These are phyloP conservation scores for Morpho helenor DNA, from an alignment of 2,888 invertebrate genomes.

Conservation along the genomic window DNA sequence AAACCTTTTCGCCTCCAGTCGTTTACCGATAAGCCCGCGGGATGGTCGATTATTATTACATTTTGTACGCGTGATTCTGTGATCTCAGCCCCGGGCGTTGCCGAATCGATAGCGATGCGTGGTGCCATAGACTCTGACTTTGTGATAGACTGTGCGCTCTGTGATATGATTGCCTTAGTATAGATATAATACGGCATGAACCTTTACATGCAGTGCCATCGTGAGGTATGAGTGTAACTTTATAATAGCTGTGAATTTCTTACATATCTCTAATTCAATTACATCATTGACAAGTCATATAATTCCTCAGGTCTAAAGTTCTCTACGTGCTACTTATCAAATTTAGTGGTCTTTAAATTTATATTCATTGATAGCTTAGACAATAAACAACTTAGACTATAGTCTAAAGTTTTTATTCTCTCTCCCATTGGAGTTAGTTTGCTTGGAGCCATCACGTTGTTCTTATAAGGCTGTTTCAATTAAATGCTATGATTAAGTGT, in stretches of 20 bases:
- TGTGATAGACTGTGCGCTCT: conserved; percentile 61
- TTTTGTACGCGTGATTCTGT: conserved; percentile 68
- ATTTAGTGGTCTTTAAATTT: no score
- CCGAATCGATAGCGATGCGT: conserved; percentile 64
- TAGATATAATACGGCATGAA: conserved; percentile 67
- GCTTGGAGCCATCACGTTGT: no score
- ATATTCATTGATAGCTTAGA: no score
- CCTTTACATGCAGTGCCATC: conserved; percentile 76
- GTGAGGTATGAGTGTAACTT: conserved; percentile 63
- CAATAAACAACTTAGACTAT: no score
- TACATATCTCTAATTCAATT: no score
- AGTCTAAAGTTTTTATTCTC: no score
- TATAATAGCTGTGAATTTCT: conserved; percentile 4
- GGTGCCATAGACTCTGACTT: conserved; percentile 39
- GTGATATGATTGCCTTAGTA: conserved; percentile 77
- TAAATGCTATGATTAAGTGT: no score
- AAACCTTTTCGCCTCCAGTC: conserved; percentile 78
- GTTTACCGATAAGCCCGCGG: conserved; percentile 78
- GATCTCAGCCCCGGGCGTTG: conserved; percentile 63
- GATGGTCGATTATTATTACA: conserved; percentile 78
- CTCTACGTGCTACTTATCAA: no score
- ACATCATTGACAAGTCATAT: no score
- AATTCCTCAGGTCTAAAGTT: no score
- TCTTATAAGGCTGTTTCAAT: no score
- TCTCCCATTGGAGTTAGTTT: no score